Conservation (phyloP, 2,113 vertebrate species). For the Cynopterus brachyotis region DNA sequence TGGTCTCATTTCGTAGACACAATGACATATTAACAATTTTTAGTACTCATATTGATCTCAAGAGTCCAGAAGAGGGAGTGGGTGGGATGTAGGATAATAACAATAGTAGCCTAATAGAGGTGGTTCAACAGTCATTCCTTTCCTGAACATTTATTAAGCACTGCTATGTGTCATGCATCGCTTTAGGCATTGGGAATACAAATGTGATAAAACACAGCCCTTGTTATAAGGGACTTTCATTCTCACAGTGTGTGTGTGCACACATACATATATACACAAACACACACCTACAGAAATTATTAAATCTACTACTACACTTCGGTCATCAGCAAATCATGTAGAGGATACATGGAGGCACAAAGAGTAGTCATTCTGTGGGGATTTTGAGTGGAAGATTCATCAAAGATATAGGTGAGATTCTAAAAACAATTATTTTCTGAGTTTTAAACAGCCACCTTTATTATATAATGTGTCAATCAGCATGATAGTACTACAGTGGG, state of each 20-base stretch:
- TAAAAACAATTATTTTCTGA: background rate
- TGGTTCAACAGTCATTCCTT: constrained; percentile 2
- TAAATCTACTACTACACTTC: background rate
- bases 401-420: background rate
- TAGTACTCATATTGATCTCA: background rate
- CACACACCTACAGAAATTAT: background rate
- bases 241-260: background rate
- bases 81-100: background rate
- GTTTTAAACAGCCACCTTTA: constrained; percentile 11
- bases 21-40: constrained; percentile 8
- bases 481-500: background rate
- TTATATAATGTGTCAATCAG: background rate
- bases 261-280: background rate
- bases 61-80: background rate
- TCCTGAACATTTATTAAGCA: background rate
- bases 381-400: background rate
- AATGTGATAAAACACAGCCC: background rate
- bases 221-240: background rate
- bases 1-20: background rate
- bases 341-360: background rate
- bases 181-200: constrained; percentile 28
- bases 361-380: background rate
- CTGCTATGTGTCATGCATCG: background rate
- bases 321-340: background rate
- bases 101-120: background rate